These are phyloP conservation scores for Atrina japonica DNA, from an alignment of 2,888 invertebrate genomes.

Conservation along the genomic window DNA sequence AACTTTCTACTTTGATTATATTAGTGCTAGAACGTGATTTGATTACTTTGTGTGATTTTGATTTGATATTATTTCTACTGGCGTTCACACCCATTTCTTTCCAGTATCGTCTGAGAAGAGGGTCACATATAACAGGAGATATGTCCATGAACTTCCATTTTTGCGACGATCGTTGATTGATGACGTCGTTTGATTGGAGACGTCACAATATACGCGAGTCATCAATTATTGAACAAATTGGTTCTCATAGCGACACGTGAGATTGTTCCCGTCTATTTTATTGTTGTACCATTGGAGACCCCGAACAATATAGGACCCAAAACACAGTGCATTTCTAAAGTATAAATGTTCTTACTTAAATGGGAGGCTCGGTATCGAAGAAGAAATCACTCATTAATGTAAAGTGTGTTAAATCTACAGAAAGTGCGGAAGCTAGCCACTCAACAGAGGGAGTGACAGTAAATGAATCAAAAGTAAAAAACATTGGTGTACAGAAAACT, in stretches of 20 bases:
- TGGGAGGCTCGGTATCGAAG: too few relatives aligned
- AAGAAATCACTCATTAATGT: too few relatives aligned
- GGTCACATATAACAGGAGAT: background rate
- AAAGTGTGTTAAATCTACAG: background rate
- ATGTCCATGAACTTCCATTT: background rate
- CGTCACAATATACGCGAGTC: background rate
- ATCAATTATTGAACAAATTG: background rate
- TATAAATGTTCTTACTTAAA: too few relatives aligned
- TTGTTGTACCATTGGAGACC: too few relatives aligned
- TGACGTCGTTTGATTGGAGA: background rate
- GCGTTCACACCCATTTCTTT: background rate
- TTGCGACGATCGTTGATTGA: background rate
- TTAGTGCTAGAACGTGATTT: background rate
- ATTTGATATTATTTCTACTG: conserved; percentile 16
- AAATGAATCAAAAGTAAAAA: too few relatives aligned
- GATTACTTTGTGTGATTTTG: background rate
- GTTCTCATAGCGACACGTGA: conserved; percentile 6
- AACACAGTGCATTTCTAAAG: too few relatives aligned
- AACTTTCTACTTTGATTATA: background rate
- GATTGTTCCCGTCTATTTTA: background rate
- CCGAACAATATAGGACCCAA: too few relatives aligned
- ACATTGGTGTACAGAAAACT: too few relatives aligned
- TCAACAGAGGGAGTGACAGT: too few relatives aligned
- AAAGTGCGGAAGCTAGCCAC: background rate
- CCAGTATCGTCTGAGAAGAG: too few relatives aligned